These are phyloP conservation scores for Drosophila sp. DNA, from an alignment of 1,140 invertebrate genomes.

Conservation along the genomic window DNA sequence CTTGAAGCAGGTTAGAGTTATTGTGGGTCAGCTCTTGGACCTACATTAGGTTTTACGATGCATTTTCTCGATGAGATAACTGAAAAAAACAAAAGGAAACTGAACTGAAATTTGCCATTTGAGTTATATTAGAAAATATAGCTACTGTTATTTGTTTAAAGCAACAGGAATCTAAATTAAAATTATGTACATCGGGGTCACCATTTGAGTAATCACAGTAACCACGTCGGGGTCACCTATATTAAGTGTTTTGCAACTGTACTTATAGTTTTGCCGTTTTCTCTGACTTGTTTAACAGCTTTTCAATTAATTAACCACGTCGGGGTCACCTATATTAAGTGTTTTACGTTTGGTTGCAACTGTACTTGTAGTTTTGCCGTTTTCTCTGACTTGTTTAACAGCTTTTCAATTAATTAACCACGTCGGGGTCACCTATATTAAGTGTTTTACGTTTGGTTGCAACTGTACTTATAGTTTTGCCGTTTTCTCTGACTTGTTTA, in stretches of 20 bases:
- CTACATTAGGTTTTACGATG: neutral
- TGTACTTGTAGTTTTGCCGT: too few relatives aligned
- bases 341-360: too few relatives aligned
- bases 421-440: neutral
- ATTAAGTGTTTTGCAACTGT: too few relatives aligned
- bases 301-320: too few relatives aligned
- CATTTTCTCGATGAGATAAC: neutral
- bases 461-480: neutral
- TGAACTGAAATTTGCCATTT: too few relatives aligned
- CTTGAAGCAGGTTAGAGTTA: conserved; percentile 9
- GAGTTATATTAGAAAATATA: neutral
- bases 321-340: too few relatives aligned
- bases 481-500: neutral
- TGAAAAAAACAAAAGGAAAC: neutral
- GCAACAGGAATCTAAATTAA: neutral
- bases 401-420: neutral
- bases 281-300: too few relatives aligned
- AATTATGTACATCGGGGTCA: neutral
- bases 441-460: neutral
- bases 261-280: too few relatives aligned
- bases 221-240: neutral
- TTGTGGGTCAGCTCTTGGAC: conserved; percentile 9
- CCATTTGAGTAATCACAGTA: neutral
- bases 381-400: too few relatives aligned
- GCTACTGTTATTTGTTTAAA: neutral